Evolutionary conservation across 2,797 vertebrate species (phyloP).

Genomic region (Gila robusta): DNA sequence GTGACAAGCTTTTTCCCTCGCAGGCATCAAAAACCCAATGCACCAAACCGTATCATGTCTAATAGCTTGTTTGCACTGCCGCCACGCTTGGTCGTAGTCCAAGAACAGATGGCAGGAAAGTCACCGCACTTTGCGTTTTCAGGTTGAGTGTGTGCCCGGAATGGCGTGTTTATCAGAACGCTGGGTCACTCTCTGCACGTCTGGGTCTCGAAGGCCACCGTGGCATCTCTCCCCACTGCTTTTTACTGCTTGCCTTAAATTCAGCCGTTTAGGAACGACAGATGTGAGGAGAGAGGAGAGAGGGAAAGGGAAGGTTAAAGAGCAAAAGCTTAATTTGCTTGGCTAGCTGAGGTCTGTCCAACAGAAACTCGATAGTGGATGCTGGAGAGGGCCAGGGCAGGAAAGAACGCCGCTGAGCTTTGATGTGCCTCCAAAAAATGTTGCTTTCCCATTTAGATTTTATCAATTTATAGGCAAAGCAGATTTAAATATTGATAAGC

Average conservation of each 20-base stretch:
- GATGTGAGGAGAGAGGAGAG: constrained; percentile 38
- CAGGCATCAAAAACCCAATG: constrained; percentile 16
- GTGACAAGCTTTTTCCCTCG: constrained; percentile 14
- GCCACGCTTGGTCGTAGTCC: constrained; percentile 29
- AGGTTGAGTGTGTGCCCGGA: constrained; percentile 40
- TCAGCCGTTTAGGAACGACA: constrained; percentile 27
- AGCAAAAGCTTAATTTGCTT: constrained; percentile 49
- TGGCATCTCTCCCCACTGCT: constrained; percentile 35
- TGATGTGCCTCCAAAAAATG: constrained; percentile 48
- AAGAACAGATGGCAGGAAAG: constrained; percentile 55
- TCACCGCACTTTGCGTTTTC: constrained; percentile 40
- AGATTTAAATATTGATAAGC: constrained; percentile 56
- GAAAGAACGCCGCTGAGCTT: constrained; percentile 38
- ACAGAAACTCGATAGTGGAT: constrained; percentile 45
- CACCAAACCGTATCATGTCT: constrained; percentile 35
- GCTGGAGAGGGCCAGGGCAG: constrained; percentile 28
- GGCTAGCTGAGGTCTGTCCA: constrained; percentile 34
- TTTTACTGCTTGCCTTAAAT: constrained; percentile 32
- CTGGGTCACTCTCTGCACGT: constrained; percentile 30
- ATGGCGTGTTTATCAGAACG: constrained; percentile 30
- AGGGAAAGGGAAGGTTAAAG: constrained; percentile 48
- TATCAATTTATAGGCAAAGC: constrained; percentile 44
- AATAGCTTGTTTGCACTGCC: constrained; percentile 38
- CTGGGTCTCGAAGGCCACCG: constrained; percentile 32
- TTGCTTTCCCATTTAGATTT: constrained; percentile 44